Evolutionary conservation across 2,888 invertebrate species (phyloP), one percentile per base, ranked within the genome.

Genomic region (Antheraea yamamai): DNA sequence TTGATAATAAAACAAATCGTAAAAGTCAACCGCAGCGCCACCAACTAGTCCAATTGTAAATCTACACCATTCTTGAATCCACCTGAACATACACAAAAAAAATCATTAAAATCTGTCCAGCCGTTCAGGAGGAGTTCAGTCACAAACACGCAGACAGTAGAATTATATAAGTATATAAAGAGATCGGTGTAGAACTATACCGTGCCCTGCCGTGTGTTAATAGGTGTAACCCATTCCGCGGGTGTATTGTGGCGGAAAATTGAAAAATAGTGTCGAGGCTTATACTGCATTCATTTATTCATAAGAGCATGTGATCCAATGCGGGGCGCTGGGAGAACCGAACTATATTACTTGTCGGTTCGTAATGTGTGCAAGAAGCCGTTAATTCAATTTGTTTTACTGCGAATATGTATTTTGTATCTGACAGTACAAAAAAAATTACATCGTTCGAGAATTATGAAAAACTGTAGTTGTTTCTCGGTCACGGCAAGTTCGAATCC

Each of bases 191-290:
- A 26, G 64, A 64, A 23, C n/a, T 26, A 2, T 64, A 16, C 26
- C 26, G 14, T 26, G 26, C 16, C 14, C n/a, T n/a, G n/a, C n/a
- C 26, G 3, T 23, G 18, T 64, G 10, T 64, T 64, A 64, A 35
- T 64, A 73, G 39, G 58, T 39, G 68, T 68, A 68, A 89, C 85
- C 87, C 87, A 91, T 91, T 89, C 91, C 85, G 75, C 83, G 81
- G 79, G 85, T 80, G 91, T 90, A 91, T 92, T 93, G 92, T 93
- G 85, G 88, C 88, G 91, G 93, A 93, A 94, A 94, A 94, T 94
- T 92, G 92, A 93, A 94, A 93, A 91, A 91, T 92, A 92, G 88
- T 89, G 86, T 35, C 18, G 23, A 10, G 68, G 85, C 85, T 86
- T 85, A 88, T 90, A 88, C 84, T 82, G 80, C 79, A 92, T 92